Evolutionary conservation across 2,113 vertebrate genomes (phyloP).

Genomic region (Gila orcuttii): DNA sequence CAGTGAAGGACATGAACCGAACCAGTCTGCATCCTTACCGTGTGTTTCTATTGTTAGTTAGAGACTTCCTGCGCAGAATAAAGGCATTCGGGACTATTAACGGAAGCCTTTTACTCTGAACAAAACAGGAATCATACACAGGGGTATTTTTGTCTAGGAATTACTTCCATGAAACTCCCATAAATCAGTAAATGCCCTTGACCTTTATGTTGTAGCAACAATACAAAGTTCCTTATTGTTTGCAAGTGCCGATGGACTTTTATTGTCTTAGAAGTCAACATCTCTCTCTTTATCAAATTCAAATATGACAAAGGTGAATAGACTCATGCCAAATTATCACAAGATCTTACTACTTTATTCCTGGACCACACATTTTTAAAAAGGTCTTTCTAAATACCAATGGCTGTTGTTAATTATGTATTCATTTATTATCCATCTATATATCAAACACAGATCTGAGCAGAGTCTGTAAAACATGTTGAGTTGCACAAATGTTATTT

Average conservation of each 20-base stretch:
- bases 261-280: background rate
- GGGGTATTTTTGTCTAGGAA: slow-evolving; percentile 52
- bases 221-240: background rate
- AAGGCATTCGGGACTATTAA: slow-evolving; percentile 44
- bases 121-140: slow-evolving; percentile 55
- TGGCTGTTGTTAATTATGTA: slow-evolving; percentile 16
- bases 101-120: slow-evolving; percentile 48
- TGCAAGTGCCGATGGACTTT: background rate
- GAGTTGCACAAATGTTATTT: slow-evolving; percentile 38
- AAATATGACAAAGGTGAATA: background rate
- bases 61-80: slow-evolving; percentile 42
- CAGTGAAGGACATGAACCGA: background rate
- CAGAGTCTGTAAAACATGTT: slow-evolving; percentile 22
- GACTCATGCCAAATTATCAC: background rate
- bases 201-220: slow-evolving; percentile 29
- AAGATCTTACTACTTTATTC: background rate
- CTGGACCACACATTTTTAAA: slow-evolving; percentile 32
- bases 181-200: slow-evolving; percentile 35
- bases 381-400: slow-evolving; percentile 28
- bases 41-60: slow-evolving; percentile 36
- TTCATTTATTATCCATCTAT: slow-evolving; percentile 27
- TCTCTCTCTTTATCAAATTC: background rate
- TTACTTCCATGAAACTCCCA: slow-evolving; percentile 42
- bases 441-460: slow-evolving; percentile 34
- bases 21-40: background rate